Evolutionary conservation across 2,113 vertebrate species (phyloP).

Genomic region (Aptenodytes patagonicus): DNA sequence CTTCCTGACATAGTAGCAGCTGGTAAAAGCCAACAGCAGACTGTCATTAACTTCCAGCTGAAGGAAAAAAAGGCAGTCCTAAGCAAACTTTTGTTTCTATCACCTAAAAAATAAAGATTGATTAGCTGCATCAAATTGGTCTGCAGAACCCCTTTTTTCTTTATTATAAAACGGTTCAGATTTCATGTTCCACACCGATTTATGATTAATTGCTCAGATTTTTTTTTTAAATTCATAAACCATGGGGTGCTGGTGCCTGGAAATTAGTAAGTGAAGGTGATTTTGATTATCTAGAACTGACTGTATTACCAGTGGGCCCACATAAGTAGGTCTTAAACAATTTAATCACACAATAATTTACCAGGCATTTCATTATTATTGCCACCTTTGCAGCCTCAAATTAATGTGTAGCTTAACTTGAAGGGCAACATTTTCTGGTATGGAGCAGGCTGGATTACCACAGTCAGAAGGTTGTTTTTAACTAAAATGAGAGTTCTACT

Average conservation of each 20-base stretch:
- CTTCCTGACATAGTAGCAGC: background rate
- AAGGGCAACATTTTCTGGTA: background rate
- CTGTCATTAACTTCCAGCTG: background rate
- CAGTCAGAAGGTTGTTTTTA: background rate
- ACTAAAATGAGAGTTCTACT: background rate
- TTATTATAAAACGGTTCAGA: background rate
- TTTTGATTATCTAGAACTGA: background rate
- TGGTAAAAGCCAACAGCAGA: background rate
- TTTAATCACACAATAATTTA: background rate
- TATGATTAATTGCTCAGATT: background rate
- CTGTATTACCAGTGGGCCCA: background rate
- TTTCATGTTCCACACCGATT: no score
- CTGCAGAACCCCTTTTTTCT: background rate
- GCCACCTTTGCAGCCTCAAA: background rate
- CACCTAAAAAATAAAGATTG: constrained; percentile 28
- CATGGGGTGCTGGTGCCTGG: background rate
- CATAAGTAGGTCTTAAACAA: background rate
- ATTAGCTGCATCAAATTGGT: background rate
- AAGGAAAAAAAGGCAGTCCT: background rate
- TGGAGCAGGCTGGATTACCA: background rate
- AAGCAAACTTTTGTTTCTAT: background rate
- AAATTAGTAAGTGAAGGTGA: constrained; percentile 5
- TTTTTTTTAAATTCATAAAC: background rate
- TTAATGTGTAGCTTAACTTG: background rate
- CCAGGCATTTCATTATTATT: background rate